Base-by-base conservation (phyloP, 2,888 invertebrate genomes). In the Melikaiella ostensackeni region DNA sequence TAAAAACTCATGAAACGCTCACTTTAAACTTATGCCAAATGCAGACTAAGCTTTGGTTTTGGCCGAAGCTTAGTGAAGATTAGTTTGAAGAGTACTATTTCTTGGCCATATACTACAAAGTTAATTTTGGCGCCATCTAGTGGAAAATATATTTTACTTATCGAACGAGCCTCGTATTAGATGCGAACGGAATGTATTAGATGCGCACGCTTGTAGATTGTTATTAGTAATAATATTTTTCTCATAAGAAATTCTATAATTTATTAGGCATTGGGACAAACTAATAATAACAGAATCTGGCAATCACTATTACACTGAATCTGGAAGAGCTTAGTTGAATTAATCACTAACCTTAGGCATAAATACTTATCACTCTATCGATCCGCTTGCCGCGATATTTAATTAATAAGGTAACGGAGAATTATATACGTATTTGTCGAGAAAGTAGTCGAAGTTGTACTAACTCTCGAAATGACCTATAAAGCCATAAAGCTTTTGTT, bases 401-500 rank as follows among this genome's bases (percentile, higher is more conserved):
- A 70, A 70, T 70, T 50, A 50, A 70, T 70, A 70, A 30, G 6
- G 11, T 70, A 50, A 70, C 70, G 50, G 50, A n/a, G 21, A 70
- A 70, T 70, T 70, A 70, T 70, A 55, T 66, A 50, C 46, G 50
- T 70, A 50, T 50, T 70, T 33, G 33, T 70, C 30, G 30, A 70
- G 50, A 13, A n/a, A 1, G 11, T 70, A 70, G 70, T 30, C 4
- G 33, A 70, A 70, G 70, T 70, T 70, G 27, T 30, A 70, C 50
- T 11, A 64, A 70, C 46, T 70, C n/a, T 27, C 50, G 50, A 70
- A 70, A 50, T 70, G 70, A 70, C 70, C 70, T 70, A 70, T 70
- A 70, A 70, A 70, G 46, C 70, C n/a, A 46, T 66, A 30, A 66
- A 46, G 38, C 66, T 70, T 50, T 50, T 70, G 70, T 70, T 70